phyloP scores from a whole-genome alignment of 2,113 vertebrate species.

The Xiphias gladius region DNA sequence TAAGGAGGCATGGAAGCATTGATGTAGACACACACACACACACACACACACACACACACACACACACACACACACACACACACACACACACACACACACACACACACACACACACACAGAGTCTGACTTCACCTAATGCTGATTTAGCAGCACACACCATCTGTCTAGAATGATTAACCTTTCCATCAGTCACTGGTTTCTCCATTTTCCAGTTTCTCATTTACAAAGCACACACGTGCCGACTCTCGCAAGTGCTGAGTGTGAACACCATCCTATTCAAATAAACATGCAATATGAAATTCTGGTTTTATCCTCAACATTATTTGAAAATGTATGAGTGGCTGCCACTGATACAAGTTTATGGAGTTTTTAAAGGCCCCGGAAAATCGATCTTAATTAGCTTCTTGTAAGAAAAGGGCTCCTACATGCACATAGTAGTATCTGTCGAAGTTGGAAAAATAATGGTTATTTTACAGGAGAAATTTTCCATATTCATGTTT shows the following conservation, averaged over 20 bases:
- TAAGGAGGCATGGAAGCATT: slow-evolving; percentile 45
- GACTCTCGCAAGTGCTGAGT: slow-evolving; percentile 4
- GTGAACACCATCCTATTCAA: slow-evolving; percentile 17
- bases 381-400: background rate
- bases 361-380: background rate
- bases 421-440: background rate
- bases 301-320: background rate
- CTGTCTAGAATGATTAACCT: slow-evolving; percentile 81
- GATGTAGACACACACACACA: slow-evolving; percentile 23
- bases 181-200: slow-evolving; percentile 74
- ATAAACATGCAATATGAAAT: slow-evolving; percentile 3
- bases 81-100: slow-evolving; percentile 17
- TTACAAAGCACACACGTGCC: slow-evolving; percentile 23
- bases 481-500: background rate
- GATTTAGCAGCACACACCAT: slow-evolving; percentile 77
- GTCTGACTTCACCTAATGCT: slow-evolving; percentile 60
- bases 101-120: slow-evolving; percentile 20
- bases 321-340: background rate
- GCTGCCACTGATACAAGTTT: background rate
- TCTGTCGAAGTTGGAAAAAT: background rate
- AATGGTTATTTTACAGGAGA: background rate
- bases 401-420: background rate
- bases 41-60: slow-evolving; percentile 16
- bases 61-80: slow-evolving; percentile 55
- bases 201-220: slow-evolving; percentile 62